Base-by-base conservation (phyloP, 2,888 invertebrate genomes). In the Antitype chi region DNA sequence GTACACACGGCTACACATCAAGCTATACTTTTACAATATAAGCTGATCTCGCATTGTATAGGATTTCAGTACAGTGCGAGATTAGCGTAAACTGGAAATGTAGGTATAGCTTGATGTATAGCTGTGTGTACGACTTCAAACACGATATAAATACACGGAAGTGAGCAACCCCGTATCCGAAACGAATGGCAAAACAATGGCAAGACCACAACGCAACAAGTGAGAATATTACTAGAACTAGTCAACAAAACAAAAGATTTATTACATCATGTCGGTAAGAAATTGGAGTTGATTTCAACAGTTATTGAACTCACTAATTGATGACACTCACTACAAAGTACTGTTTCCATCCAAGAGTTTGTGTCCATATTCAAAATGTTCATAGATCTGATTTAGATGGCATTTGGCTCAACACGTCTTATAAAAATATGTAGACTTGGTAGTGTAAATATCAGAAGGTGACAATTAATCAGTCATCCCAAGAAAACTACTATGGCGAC, bases 151-250 rank as follows among this genome's bases (percentile, higher is more conserved):
- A n/a, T 71, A 28, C 13, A 59, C 15, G 59, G 17, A 71, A 64
- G 52, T 74, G 43, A 60, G 25, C 71, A 79, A 62, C 78, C 77
- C 72, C 75, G 70, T 47, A 60, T 28, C 64, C 69, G 67, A 62
- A 74, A 70, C 74, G 68, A 82, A 81, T 79, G 52, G 52, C 60
- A 74, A 74, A 74, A 84, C 84, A 87, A 87, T 85, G 52, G 75
- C 70, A 76, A 64, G 63, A 57, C 55, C 63, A 64, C 75, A 55
- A 72, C 52, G 47, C 72, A 86, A 86, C 79, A 79, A 79, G 62
- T 76, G 74, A 70, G 70, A 81, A 73, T 73, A 76, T 71, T 64
- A 72, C 64, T 63, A 86, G 55, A 81, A 78, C 67, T 62, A 78
- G 60, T 71, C 49, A 55, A 49, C 28, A 23, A 49, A 28, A 71